phyloP scores from a whole-genome alignment of 2,113 vertebrate species.

The Nesogale talazaci region DNA sequence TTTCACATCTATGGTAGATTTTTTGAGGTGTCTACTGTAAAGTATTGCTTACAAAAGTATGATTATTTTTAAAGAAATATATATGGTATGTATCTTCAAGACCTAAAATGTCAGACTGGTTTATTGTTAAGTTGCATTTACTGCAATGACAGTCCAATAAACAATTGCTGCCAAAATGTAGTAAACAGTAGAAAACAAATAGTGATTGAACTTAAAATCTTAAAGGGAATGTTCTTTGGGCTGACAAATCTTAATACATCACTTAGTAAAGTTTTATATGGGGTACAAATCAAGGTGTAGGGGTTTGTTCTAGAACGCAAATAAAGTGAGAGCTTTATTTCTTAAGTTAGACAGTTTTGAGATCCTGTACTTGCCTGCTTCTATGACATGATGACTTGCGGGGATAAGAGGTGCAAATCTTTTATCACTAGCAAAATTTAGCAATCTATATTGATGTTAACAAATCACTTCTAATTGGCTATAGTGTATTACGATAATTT shows the following conservation, averaged over 20 bases:
- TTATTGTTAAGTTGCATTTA: slow-evolving; percentile 91
- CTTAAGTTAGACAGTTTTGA: slow-evolving; percentile 73
- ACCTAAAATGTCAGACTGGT: slow-evolving; percentile 90
- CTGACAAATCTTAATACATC: slow-evolving; percentile 78
- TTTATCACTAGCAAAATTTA: slow-evolving; percentile 51
- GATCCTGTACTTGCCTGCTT: slow-evolving; percentile 78
- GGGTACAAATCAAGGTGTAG: slow-evolving; percentile 68
- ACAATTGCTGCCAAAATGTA: slow-evolving; percentile 88
- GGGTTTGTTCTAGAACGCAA: slow-evolving; percentile 83
- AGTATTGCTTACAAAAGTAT: slow-evolving; percentile 91
- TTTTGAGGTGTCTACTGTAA: slow-evolving; percentile 91
- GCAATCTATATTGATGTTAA: slow-evolving; percentile 65
- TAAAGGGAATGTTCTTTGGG: slow-evolving; percentile 72
- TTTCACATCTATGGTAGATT: slow-evolving; percentile 92
- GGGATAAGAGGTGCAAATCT: slow-evolving; percentile 13
- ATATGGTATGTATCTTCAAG: slow-evolving; percentile 91
- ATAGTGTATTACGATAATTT: slow-evolving; percentile 48
- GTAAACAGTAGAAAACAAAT: slow-evolving; percentile 85
- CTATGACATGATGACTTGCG: slow-evolving; percentile 69
- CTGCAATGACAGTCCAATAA: slow-evolving; percentile 89
- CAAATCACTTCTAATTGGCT: slow-evolving; percentile 80
- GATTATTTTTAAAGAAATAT: slow-evolving; percentile 92
- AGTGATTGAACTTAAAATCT: slow-evolving; percentile 80
- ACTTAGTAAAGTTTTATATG: slow-evolving; percentile 77
- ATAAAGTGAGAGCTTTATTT: slow-evolving; percentile 84